These are phyloP conservation scores for Masticophis lateralis DNA, from an alignment of 2,797 vertebrate species.

Conservation along the genomic window DNA sequence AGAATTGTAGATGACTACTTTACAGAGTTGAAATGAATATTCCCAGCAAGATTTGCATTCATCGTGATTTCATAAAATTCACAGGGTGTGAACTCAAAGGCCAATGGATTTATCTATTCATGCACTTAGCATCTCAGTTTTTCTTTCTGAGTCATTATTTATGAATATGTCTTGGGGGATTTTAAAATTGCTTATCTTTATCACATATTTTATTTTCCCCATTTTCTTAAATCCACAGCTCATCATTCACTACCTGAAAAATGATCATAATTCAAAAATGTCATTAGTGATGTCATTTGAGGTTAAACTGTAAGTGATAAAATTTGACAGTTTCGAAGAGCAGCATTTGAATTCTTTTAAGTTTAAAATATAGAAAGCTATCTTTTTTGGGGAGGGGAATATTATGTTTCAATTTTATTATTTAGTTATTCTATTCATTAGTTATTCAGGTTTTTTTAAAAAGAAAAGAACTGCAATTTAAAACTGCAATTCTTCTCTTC, in stretches of 20 bases:
- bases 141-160: background rate
- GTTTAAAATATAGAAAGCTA: background rate
- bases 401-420: background rate
- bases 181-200: background rate
- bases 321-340: background rate
- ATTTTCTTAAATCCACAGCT: background rate
- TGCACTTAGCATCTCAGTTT: background rate
- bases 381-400: background rate
- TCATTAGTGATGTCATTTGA: background rate
- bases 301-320: background rate
- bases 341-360: background rate
- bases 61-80: slow-evolving; percentile 18
- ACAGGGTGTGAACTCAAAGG: slow-evolving; percentile 2
- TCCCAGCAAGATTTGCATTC: slow-evolving; percentile 6
- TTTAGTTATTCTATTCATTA: background rate
- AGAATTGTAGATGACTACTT: slow-evolving; percentile 64
- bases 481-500: background rate
- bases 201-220: background rate
- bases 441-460: background rate
- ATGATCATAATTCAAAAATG: background rate
- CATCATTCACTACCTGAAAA: background rate
- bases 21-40: slow-evolving; percentile 41
- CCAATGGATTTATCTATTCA: background rate
- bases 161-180: background rate
- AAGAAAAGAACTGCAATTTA: background rate